Conservation (phyloP, 2,888 invertebrate genomes). For the Pyrrhia umbra region DNA sequence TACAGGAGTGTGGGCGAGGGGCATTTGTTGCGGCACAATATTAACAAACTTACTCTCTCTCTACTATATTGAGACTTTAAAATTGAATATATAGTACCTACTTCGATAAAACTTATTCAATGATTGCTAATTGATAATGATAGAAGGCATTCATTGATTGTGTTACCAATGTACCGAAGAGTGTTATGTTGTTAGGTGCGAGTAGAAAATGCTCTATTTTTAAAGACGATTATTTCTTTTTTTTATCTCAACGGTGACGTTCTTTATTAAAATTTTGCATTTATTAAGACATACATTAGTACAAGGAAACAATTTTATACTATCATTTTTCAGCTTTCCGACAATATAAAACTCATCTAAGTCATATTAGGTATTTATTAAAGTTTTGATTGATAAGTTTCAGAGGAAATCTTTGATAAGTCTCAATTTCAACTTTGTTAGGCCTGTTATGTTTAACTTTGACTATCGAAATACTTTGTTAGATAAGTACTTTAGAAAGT, state of each 20-base stretch:
- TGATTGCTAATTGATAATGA: neutral
- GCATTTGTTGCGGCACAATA: conserved; percentile 18
- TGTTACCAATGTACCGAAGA: too few relatives aligned
- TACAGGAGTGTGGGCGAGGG: conserved; percentile 18
- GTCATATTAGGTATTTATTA: conserved; percentile 11
- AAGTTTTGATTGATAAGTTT: conserved; percentile 47
- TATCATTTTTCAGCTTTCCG: neutral
- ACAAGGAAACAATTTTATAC: neutral
- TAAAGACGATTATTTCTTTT: too few relatives aligned
- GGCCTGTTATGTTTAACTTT: conserved; percentile 18
- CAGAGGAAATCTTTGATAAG: conserved; percentile 19
- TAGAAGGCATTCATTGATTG: neutral
- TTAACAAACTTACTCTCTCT: conserved; percentile 5
- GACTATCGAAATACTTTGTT: conserved; percentile 11
- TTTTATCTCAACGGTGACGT: too few relatives aligned
- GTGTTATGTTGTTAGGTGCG: too few relatives aligned
- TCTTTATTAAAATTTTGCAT: too few relatives aligned
- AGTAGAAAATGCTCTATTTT: too few relatives aligned
- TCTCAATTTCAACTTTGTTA: conserved; percentile 39
- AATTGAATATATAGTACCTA: too few relatives aligned
- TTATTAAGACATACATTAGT: too few relatives aligned
- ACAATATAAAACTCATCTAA: conserved; percentile 11
- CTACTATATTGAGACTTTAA: conserved; percentile 1
- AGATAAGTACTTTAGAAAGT: conserved; percentile 25
- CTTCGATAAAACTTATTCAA: neutral